Evolutionary conservation across 2,797 vertebrate species (phyloP).

Genomic region (Lophotriccus pileatus): DNA sequence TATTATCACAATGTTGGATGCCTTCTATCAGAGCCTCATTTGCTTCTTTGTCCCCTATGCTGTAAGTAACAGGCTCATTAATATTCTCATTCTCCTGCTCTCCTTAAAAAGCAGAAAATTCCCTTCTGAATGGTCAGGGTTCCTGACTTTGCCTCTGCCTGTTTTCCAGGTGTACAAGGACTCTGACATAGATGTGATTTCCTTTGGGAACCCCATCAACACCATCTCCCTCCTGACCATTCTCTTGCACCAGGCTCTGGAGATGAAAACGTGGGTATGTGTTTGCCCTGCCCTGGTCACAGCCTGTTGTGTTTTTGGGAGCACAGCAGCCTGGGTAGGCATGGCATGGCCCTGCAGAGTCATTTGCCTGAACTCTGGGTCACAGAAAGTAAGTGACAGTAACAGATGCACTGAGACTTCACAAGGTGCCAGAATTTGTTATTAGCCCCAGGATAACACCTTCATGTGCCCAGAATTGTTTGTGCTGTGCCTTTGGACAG

Average conservation of each 20-base stretch:
- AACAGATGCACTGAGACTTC: neutral
- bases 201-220: constrained; percentile 91
- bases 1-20: constrained; percentile 87
- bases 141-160: neutral
- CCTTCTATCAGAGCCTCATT: constrained; percentile 93
- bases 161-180: constrained; percentile 79
- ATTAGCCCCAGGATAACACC: neutral
- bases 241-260: constrained; percentile 91
- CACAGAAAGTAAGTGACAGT: neutral
- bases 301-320: neutral
- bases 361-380: neutral
- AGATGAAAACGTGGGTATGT: constrained; percentile 94
- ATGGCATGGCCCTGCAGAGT: neutral
- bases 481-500: neutral
- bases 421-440: neutral
- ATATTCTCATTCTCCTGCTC: neutral
- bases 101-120: neutral
- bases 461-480: neutral
- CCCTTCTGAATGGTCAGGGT: neutral
- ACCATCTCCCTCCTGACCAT: constrained; percentile 88
- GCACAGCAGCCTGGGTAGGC: neutral
- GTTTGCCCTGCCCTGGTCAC: neutral
- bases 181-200: constrained; percentile 86
- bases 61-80: constrained; percentile 75
- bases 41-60: constrained; percentile 94